Evolutionary conservation across 1,140 invertebrate species (phyloP), one percentile per base, ranked within the genome.

Genomic region (Hyposmocoma kahamanoa): DNA sequence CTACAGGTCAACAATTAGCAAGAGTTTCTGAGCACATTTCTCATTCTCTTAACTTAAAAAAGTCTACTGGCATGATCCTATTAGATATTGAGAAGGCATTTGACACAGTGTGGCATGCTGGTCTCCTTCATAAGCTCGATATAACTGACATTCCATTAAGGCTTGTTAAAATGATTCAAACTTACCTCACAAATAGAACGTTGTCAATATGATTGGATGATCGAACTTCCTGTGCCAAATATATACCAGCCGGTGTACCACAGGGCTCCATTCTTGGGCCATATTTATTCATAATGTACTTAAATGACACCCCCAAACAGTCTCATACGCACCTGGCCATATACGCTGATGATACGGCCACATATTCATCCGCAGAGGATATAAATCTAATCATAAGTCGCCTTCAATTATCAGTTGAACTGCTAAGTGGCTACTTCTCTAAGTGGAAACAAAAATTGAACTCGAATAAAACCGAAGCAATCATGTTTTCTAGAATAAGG

Each of bases 201-300:
- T 42, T 42, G 20, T n/a, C 8, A 8, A 21, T 42, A 2, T 22
- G 22, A 8, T 22, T 42, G n/a, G 21, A 22, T 22, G 17, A 22
- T 11, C 9, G 18, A 6, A 22, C 10, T 10, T 42, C 39, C 5
- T 42, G 19, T 9, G 20, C 9, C 2, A 6, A 22, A n/a, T 1
- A 6, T 4, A 15, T 42, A 10, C 42, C 39, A 62, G 6, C 53
- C 52, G 2, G 36, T 53, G 4, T 52, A 20, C 22, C 30, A 47
- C n/a, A 61, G 62, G 39, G 39, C 19, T 42, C 39, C 22, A 22
- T 42, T 21, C 11, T 42, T 5, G 39, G 39, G 11, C 39, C 39
- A 17, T 42, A 42, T 17, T 21, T 42, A 4, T 42, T 42, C 22
- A 18, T 42, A 1, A 42, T 42, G n/a, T 42, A 42, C 19, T 20